These are phyloP conservation scores for Drosophila pseudotalamancana DNA, from an alignment of 2,888 invertebrate species.

Conservation along the genomic window DNA sequence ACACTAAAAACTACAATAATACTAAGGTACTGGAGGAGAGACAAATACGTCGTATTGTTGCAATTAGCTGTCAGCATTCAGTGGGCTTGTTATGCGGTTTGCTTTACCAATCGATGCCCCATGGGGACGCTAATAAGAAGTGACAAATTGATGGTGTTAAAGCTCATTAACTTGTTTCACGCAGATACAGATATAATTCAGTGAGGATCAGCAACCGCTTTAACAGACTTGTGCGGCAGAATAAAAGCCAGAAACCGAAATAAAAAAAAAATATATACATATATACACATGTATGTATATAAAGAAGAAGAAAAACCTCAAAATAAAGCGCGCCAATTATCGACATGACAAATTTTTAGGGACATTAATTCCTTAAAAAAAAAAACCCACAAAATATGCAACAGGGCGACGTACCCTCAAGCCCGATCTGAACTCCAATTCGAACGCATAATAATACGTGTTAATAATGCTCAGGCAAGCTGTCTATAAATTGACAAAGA, in stretches of 20 bases:
- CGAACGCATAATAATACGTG: constrained; percentile 78
- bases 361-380: constrained; percentile 49
- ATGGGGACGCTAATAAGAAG: constrained; percentile 79
- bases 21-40: too few relatives aligned
- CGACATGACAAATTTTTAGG: constrained; percentile 77
- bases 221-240: constrained; percentile 18
- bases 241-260: constrained; percentile 33
- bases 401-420: constrained; percentile 39
- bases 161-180: constrained; percentile 79
- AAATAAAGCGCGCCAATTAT: constrained; percentile 80
- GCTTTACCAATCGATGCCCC: constrained; percentile 15
- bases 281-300: too few relatives aligned
- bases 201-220: constrained; percentile 30
- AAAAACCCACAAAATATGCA: constrained; percentile 65
- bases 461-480: constrained; percentile 81
- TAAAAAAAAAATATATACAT: constrained; percentile 18
- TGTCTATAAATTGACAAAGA: constrained; percentile 82
- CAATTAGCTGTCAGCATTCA: constrained; percentile 36
- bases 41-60: constrained; percentile 17
- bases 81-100: constrained; percentile 14
- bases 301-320: constrained; percentile 52
- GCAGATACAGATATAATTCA: constrained; percentile 34
- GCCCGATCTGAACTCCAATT: constrained; percentile 20
- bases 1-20: background rate
- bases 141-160: constrained; percentile 83